Evolutionary conservation across 2,888 invertebrate species (phyloP).

Genomic region (Furcula furcula): DNA sequence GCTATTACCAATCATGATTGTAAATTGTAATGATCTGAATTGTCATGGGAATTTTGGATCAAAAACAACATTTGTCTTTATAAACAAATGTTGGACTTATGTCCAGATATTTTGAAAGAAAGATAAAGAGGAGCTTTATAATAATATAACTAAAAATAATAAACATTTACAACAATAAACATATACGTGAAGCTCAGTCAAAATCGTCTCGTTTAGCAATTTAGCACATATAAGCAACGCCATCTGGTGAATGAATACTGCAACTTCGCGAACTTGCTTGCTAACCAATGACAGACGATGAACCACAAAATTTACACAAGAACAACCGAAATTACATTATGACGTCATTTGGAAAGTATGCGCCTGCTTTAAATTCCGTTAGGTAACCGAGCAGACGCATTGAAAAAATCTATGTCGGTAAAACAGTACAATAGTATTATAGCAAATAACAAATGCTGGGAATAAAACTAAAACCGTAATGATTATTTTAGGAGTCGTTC

Average conservation of each 20-base stretch:
- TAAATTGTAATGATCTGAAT: constrained; percentile 34
- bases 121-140: too few relatives aligned
- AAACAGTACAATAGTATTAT: constrained; percentile 30
- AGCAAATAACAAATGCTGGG: too few relatives aligned
- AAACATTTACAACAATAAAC: too few relatives aligned
- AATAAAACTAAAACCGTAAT: too few relatives aligned
- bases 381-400: constrained; percentile 35
- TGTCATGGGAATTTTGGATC: constrained; percentile 29
- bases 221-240: too few relatives aligned
- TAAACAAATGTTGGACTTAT: too few relatives aligned
- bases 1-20: constrained; percentile 43
- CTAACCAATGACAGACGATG: constrained; percentile 25
- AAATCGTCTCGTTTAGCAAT: too few relatives aligned
- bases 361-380: constrained; percentile 63
- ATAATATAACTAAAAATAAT: too few relatives aligned
- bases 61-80: constrained; percentile 4
- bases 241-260: constrained; percentile 38
- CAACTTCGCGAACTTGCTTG: constrained; percentile 11
- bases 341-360: constrained; percentile 76
- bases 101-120: too few relatives aligned
- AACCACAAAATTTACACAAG: constrained; percentile 36
- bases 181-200: too few relatives aligned
- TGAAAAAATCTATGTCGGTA: constrained; percentile 29
- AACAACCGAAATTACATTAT: constrained; percentile 60
- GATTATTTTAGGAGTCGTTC: too few relatives aligned